Base-by-base conservation (phyloP, 1,140 invertebrate species). In the Lepidurus apus region DNA sequence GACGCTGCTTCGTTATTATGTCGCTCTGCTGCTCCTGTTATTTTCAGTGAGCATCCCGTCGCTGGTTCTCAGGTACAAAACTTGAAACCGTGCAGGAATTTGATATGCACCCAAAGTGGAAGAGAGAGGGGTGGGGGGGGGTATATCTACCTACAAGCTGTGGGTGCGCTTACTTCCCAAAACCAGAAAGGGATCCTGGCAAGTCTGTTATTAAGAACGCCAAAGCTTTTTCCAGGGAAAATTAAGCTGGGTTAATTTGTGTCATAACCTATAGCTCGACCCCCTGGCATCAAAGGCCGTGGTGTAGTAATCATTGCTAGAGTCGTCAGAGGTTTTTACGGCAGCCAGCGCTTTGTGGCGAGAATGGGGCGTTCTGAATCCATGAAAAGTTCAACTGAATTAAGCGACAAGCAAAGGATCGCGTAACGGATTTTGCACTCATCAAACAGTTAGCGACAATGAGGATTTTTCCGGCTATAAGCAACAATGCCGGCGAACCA, bases 141-240 rank as follows among this genome's bases (percentile, higher is more conserved):
- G 53, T 6, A 21, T 21, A n/a, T 21, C 21, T 65, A 65, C 53
- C 53, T 65, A n/a, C 21, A 21, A 21, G 26, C 26, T 34, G 26
- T 34, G 34, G 34, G 34, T 34, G 34, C 34, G 53, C 53, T 65
- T n/a, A 65, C 53, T 65, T 65, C 53, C 21, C 53, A 21, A 65
- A 65, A 65, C 17, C 53, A 65, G 53, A 65, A 65, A 65, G 21
- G 53, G 53, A 65, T 65, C 53, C 53, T 65, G 53, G 53, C 53
- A 65, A 65, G 53, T 65, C 53, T 65, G 53, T 65, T 65, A 65
- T 65, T 65, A 65, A 65, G 53, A 21, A 65, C 53, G 21, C 53
- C n/a, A 13, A 65, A 17, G 53, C 34, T 34, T 65, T 65, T 65
- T 65, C 53, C 17, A n/a, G 53, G 53, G 53, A 21, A 13, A 21